Conservation (phyloP, 2,113 vertebrate genomes). For the Elachura formosa region DNA sequence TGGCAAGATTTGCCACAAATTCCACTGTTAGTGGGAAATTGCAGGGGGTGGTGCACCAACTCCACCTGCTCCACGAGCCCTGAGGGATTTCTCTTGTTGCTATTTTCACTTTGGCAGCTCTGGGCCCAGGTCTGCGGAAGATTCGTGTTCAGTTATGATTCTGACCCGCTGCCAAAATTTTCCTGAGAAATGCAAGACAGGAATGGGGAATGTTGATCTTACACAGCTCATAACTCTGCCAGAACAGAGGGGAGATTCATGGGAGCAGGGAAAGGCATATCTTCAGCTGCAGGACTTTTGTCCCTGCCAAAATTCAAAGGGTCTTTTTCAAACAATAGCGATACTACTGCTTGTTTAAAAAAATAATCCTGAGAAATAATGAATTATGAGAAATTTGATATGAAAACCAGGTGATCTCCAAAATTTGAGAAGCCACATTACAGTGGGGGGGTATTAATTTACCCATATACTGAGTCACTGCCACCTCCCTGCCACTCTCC, state of each 20-base stretch:
- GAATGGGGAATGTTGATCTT: background rate
- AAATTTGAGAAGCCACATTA: background rate
- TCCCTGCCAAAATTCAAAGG: conserved; percentile 3
- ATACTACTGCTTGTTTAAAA: background rate
- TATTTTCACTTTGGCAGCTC: background rate
- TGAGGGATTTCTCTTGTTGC: background rate
- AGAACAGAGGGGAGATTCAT: background rate
- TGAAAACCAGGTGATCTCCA: background rate
- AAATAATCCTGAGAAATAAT: background rate
- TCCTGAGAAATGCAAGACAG: conserved; percentile 11
- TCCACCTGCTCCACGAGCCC: background rate
- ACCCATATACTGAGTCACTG: background rate
- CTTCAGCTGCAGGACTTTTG: background rate
- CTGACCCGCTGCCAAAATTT: background rate
- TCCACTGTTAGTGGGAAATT: background rate
- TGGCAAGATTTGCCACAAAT: background rate
- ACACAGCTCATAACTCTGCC: conserved; percentile 9
- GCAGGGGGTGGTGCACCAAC: background rate
- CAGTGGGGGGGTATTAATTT: background rate
- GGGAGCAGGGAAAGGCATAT: conserved; percentile 2
- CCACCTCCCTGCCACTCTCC: background rate
- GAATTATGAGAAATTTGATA: background rate
- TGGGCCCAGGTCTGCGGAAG: background rate
- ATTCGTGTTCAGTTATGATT: background rate
- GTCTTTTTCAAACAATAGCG: background rate